These are phyloP conservation scores for Bettongia penicillata DNA, from an alignment of 2,113 vertebrate species.

Conservation along the genomic window DNA sequence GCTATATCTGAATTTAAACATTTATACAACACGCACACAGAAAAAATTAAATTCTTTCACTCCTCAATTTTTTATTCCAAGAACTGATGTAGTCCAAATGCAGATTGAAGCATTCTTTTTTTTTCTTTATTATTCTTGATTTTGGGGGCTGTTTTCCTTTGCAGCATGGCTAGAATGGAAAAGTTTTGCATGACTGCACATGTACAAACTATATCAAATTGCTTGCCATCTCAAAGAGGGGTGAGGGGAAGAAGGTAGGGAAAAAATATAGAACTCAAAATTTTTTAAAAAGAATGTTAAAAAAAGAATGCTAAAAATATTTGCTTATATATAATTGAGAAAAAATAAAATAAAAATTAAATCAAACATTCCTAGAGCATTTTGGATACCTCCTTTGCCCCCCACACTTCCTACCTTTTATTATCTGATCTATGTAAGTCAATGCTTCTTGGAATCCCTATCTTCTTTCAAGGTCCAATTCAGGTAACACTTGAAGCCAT, in stretches of 20 bases:
- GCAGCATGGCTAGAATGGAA: not conserved
- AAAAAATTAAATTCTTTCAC: not conserved
- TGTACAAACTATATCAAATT: not conserved
- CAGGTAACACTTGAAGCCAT: not conserved
- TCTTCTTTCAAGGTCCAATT: not conserved
- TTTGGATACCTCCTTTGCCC: not conserved
- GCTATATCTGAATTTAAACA: constrained; percentile 49
- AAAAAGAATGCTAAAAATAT: no score
- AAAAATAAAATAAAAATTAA: not conserved
- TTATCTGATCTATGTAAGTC: not conserved
- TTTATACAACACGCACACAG: constrained; percentile 8
- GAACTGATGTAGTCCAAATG: not conserved
- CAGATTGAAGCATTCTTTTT: not conserved
- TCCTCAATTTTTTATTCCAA: not conserved
- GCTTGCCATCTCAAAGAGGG: not conserved
- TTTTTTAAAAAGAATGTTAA: not conserved
- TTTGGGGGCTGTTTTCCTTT: not conserved
- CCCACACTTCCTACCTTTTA: not conserved
- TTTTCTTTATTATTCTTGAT: not conserved
- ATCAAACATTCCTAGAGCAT: not conserved
- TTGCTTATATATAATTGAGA: not conserved
- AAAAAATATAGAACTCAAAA: not conserved
- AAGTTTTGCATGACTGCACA: not conserved
- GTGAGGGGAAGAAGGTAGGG: not conserved
- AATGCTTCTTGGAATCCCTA: not conserved